A percentile compares a stretch with the other conserved stretches of the same genome.
Evolutionary conservation across 2,113 vertebrate species (phyloP).

Genomic region (Xyliphius kryptos): DNA sequence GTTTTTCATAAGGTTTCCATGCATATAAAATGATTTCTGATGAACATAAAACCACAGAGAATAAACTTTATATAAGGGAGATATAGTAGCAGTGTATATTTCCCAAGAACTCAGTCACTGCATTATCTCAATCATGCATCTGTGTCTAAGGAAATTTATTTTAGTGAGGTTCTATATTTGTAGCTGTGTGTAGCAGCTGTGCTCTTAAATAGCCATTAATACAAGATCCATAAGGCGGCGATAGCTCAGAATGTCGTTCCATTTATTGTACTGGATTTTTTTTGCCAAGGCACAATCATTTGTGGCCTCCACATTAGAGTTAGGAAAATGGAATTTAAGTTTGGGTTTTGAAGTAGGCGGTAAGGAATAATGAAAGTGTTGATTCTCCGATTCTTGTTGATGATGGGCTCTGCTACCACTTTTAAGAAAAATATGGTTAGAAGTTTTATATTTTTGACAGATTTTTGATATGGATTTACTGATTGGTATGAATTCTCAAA

Average conservation of each 20-base stretch:
- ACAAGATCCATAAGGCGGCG: constrained; percentile 5
- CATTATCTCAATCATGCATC: neutral
- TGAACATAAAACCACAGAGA: too few relatives aligned
- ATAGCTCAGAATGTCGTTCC: neutral
- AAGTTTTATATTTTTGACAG: too few relatives aligned
- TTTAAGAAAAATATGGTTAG: too few relatives aligned
- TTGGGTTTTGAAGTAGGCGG: neutral
- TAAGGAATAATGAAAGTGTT: neutral
- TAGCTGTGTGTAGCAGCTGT: neutral
- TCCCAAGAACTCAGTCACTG: neutral
- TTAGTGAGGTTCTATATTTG: neutral
- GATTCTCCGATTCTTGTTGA: too few relatives aligned
- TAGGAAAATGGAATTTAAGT: neutral
- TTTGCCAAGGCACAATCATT: constrained; percentile 12
- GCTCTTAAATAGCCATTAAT: constrained; percentile 4
- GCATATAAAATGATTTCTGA: too few relatives aligned
- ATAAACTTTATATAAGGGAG: neutral
- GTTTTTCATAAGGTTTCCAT: too few relatives aligned
- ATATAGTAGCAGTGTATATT: neutral
- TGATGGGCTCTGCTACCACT: too few relatives aligned
- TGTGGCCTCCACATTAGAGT: neutral
- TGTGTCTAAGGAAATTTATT: neutral
- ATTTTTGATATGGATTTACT: too few relatives aligned
- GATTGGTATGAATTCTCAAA: too few relatives aligned
- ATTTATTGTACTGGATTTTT: constrained; percentile 11